Evolutionary conservation across 1,140 invertebrate species (phyloP).

Genomic region (Lysiphlebus fabarum): DNA sequence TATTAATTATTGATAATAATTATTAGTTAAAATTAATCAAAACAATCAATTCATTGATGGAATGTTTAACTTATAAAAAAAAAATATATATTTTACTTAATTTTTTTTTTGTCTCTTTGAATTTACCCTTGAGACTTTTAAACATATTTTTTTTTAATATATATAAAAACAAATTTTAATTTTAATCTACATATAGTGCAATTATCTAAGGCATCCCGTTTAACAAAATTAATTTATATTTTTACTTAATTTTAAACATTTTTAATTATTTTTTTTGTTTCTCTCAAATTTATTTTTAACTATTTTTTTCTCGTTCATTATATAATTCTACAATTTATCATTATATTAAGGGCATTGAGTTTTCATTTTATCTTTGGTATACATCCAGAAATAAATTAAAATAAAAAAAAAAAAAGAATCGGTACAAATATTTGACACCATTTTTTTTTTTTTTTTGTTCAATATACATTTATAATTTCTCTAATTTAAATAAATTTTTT

Average conservation of each 20-base stretch:
- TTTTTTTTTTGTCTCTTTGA: background rate
- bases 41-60: background rate
- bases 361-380: slow-evolving; percentile 55
- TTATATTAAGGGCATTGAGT: slow-evolving; percentile 35
- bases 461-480: slow-evolving; percentile 28
- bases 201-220: slow-evolving; percentile 20
- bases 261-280: too few species aligned
- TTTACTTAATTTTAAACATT: too few species aligned
- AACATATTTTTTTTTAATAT: background rate
- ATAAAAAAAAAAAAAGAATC: slow-evolving; percentile 18
- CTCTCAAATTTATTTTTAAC: too few species aligned
- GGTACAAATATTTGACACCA: slow-evolving; percentile 41
- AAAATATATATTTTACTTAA: background rate
- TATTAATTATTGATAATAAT: slow-evolving; percentile 14
- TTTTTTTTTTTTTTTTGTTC: slow-evolving; percentile 10
- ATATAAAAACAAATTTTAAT: slow-evolving; percentile 8
- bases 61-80: slow-evolving; percentile 5
- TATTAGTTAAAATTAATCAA: background rate
- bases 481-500: background rate
- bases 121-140: background rate
- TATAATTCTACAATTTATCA: slow-evolving; percentile 21
- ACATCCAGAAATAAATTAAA: slow-evolving; percentile 45
- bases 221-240: slow-evolving; percentile 17
- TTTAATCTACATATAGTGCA: slow-evolving; percentile 7
- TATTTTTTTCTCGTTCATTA: background rate